phyloP scores from a whole-genome alignment of 2,113 vertebrate species.

The Scomber scombrus region DNA sequence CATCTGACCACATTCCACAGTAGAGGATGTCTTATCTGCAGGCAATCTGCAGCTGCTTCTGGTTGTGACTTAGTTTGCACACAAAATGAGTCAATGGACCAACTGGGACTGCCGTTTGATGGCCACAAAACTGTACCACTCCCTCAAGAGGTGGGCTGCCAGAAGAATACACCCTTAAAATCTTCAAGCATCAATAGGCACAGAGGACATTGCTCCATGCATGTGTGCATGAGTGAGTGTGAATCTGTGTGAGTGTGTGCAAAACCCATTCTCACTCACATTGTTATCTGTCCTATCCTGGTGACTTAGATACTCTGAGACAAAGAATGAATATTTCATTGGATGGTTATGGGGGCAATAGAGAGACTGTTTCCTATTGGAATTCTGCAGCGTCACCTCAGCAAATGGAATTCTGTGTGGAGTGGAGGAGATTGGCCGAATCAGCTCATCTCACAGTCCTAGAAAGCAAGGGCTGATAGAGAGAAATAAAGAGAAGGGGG shows the following conservation, averaged over 20 bases:
- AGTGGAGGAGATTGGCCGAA: constrained; percentile 69
- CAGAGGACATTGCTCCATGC: constrained; percentile 35
- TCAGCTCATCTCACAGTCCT: constrained; percentile 71
- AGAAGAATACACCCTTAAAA: constrained; percentile 42
- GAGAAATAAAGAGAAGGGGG: constrained; percentile 39
- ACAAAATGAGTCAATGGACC: constrained; percentile 72
- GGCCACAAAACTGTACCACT: constrained; percentile 47
- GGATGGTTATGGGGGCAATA: constrained; percentile 74
- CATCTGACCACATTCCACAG: constrained; percentile 59
- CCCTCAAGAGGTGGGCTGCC: constrained; percentile 54
- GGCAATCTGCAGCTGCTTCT: constrained; percentile 55
- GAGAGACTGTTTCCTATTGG: constrained; percentile 69
- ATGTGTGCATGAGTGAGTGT: constrained; percentile 8
- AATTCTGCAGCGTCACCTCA: constrained; percentile 77
- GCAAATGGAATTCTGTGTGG: constrained; percentile 72
- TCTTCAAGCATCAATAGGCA: constrained; percentile 37
- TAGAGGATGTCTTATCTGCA: constrained; percentile 54
- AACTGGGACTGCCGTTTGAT: constrained; percentile 35
- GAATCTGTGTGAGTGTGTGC: not conserved
- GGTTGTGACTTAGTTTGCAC: constrained; percentile 60
- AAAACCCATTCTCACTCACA: constrained; percentile 48
- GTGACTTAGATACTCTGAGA: constrained; percentile 72
- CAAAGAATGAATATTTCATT: constrained; percentile 85
- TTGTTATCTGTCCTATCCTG: constrained; percentile 73
- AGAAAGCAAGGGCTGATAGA: constrained; percentile 66